Base-by-base conservation (phyloP, 2,888 invertebrate species). In the Brenthis hecate region DNA sequence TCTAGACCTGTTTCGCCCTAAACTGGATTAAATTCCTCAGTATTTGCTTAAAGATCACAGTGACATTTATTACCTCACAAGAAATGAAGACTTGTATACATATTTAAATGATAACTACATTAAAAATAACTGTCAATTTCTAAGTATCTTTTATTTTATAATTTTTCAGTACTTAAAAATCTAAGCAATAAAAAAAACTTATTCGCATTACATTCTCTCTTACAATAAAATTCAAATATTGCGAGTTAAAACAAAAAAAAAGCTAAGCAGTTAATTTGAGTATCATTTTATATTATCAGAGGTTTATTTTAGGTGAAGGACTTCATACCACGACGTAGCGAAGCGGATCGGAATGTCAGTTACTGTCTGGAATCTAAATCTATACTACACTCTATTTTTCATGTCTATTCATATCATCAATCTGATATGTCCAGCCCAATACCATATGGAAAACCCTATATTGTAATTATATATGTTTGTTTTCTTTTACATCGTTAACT, bases 1-100 rank as follows among this genome's bases (percentile, higher is more conserved):
- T 60, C 76, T 80, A 85, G 82, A 88, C 88, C 80, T 77, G 90
- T 88, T 87, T 87, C 82, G 86, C 86, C 87, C 88, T 86, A 85
- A 85, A 80, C 82, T 85, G 82, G 81, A 86, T 85, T 81, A 79
- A 86, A 81, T 83, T 84, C 81, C 81, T 83, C 77, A 76, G 66
- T 69, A 71, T 87, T 85, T 69, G 69, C 56, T 75, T 87, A 91
- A 90, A 91, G 84, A 91, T 85, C 91, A 90, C 81, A 78, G 80
- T 91, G 91, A 87, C 91, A 91, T 91, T 91, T 89, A 88, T 75
- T 72, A 71, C 70, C 63, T 68, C 63, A 69, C 69, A 64, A 53
- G 71, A 63, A 65, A 28, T 69, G 56, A 61, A 55, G 65, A 65
- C 62, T 58, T 65, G 61, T 62, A 48, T 16, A 14, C 16, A 19